Evolutionary conservation across 2,888 invertebrate species (phyloP), one percentile per base, ranked within the genome.

Genomic region (Nephrotoma flavescens): DNA sequence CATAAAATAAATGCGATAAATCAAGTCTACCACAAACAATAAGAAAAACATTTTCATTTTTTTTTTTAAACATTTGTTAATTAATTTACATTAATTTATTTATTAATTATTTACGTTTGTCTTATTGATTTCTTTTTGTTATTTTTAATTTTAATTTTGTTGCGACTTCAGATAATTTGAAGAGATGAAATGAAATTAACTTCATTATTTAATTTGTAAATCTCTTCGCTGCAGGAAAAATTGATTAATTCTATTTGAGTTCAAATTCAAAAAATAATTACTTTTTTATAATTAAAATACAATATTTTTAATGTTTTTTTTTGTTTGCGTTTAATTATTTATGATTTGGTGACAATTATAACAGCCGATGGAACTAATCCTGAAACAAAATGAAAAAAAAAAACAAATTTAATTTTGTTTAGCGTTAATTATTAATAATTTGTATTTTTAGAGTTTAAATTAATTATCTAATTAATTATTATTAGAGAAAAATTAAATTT

Each of bases 331-430:
- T 19, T 31, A 31, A 31, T 45, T 45, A 31, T 47, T 45, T 47
- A 42, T 52, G 57, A 15, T 57, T 86, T 86, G 12, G 86, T 86
- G 41, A 86, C 86, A 57, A 86, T 86, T 52, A 86, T 12, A 41
- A 97, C 97, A 86, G 97, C 96, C 57, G 96, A 95, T 42, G 97
- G 97, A 86, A 96, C 96, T 89, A 97, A 92, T 90, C 96, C 97
- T 86, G 15, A 19, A 85, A 85, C 4, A 45, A n/a, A 42, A 44
- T n/a, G n/a, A 42, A 85, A 85, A 85, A 42, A 42, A 85, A 85
- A 85, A 42, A 42, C 42, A 42, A 15, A 84, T 42, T 84, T 84
- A 84, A 41, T 84, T 42, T 83, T 15, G 47, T n/a, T 12, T 84
- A 42, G 31, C 41, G 41, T 41, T 84, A 84, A 84, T 42, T 84